phyloP scores from a whole-genome alignment of 2,888 invertebrate genomes.

The Caenorhabditis sp. region DNA sequence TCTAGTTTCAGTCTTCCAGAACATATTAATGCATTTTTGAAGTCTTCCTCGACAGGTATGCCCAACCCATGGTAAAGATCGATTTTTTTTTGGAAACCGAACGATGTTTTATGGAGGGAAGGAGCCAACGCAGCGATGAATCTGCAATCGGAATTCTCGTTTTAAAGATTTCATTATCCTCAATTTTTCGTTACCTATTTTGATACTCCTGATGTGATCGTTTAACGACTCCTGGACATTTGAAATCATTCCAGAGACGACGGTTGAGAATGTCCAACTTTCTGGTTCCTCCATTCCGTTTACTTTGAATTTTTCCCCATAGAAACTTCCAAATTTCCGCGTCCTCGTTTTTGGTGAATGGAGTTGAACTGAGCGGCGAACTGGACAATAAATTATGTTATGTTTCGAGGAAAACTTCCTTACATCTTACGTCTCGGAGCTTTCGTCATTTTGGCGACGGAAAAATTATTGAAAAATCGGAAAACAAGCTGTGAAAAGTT shows the following conservation, averaged over 20 bases:
- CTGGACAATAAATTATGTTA: not conserved
- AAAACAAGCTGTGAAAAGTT: no score
- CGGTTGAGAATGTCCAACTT: not conserved
- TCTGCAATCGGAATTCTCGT: not conserved
- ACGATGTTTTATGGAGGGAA: not conserved
- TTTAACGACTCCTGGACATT: no score
- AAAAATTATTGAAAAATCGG: no score
- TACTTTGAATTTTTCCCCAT: not conserved
- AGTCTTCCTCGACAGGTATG: not conserved
- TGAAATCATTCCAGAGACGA: conserved; percentile 2
- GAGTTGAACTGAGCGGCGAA: not conserved
- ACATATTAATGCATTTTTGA: not conserved
- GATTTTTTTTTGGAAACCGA: not conserved
- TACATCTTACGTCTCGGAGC: no score
- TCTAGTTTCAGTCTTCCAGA: not conserved
- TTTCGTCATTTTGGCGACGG: no score
- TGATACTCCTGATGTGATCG: not conserved
- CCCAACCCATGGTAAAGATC: not conserved
- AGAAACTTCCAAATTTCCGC: conserved; percentile 8
- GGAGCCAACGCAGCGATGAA: not conserved
- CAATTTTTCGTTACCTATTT: not conserved
- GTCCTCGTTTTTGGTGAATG: not conserved
- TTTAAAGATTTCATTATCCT: not conserved
- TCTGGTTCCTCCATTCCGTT: not conserved
- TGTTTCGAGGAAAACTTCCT: no score